Evolutionary conservation across 1,140 invertebrate genomes (phyloP).

Genomic region (Thrips palmi): DNA sequence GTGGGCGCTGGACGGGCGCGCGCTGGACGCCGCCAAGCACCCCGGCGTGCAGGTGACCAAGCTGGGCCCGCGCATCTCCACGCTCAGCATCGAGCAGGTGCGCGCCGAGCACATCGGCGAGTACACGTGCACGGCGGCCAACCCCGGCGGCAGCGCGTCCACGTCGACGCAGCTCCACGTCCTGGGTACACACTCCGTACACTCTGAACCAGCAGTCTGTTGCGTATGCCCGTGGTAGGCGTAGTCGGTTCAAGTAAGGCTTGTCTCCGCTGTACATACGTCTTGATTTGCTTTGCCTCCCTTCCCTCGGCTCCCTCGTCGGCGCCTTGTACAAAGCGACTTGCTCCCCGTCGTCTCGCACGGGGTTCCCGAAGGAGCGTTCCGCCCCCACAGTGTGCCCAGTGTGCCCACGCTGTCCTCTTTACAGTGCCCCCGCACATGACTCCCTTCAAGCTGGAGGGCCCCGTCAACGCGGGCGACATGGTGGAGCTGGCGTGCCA

Average conservation of each 20-base stretch:
- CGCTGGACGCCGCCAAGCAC: slow-evolving; percentile 18
- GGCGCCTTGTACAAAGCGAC: no score
- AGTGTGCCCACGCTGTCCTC: no score
- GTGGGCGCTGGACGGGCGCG: slow-evolving; percentile 30
- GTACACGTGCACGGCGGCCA: slow-evolving; percentile 57
- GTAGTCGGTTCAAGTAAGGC: no score
- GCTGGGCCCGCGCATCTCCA: slow-evolving; percentile 34
- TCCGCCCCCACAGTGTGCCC: no score
- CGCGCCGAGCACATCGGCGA: slow-evolving; percentile 51
- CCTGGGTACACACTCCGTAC: no score
- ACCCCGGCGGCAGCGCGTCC: slow-evolving; percentile 34
- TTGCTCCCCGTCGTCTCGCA: no score
- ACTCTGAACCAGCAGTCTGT: no score
- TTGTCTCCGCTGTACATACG: no score
- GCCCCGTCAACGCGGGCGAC: slow-evolving; percentile 37
- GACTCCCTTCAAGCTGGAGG: slow-evolving; percentile 21
- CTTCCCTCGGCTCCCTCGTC: no score
- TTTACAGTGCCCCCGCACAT: slow-evolving; percentile 20
- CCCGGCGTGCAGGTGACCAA: slow-evolving; percentile 25
- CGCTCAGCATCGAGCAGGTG: slow-evolving; percentile 51
- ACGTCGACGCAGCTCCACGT: slow-evolving; percentile 40
- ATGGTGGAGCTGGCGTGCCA: slow-evolving; percentile 47
- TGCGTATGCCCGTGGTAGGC: no score
- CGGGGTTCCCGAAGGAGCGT: no score
- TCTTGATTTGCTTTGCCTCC: no score